Base-by-base conservation (phyloP, 2,113 vertebrate genomes). In the Erythrocebus patas region DNA sequence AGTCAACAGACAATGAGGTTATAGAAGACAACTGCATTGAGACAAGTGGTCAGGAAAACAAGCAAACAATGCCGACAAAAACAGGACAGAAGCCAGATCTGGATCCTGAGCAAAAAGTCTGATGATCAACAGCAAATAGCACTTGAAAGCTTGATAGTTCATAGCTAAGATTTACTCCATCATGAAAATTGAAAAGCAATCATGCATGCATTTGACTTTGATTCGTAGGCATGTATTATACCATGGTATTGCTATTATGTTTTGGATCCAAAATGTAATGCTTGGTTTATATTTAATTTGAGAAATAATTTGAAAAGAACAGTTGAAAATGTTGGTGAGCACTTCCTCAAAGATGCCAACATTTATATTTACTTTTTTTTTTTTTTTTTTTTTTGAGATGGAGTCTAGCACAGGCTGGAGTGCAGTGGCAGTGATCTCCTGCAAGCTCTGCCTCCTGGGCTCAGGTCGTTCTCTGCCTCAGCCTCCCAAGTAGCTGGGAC, bases 361-460 rank as follows among this genome's bases (percentile, higher is more conserved):
- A 70, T 84, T 93, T 95, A n/a, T 76, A 72, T 89, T 57, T 96
- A 14, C 23, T 4, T 9, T 55, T 14, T 50, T 50, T 50, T 50
- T 48, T 48, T 48, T 45, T 12, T 13, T 50, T 50, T 50, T 48
- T 48, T 48, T 48, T 48, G 48, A 48, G 48, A 13, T 48, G 48
- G 48, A 48, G 12, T 48, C 48, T 48, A 48, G 48, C 48, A 12
- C 48, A 48, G 48, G 48, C 48, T 48, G 48, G 48, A 48, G 48
- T 48, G 48, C 48, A 48, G 48, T 48, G 48, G 2, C 12, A 48
- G 3, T 48, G 48, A 48, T 48, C 48, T 48, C 48, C 48, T 48
- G 48, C 48, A 48, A 48, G 48, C 48, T 48, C 48, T 48, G 48
- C 12, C 48, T 48, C 48, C 48, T 48, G 48, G 48, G 48, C 48